Conservation (phyloP, 2,797 vertebrate species). For the Enteromius paludinosus region DNA sequence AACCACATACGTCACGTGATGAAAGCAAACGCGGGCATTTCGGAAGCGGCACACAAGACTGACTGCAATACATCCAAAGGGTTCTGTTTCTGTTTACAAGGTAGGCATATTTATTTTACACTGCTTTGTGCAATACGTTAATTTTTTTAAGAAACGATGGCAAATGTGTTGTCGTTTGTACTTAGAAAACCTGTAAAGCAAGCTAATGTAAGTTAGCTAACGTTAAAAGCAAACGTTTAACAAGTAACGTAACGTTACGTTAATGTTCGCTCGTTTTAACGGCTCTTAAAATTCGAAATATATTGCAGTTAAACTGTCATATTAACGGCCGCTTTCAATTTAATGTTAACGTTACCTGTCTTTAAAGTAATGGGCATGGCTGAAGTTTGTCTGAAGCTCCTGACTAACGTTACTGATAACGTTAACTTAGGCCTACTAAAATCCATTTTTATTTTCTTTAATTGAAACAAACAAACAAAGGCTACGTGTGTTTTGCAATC, state of each 20-base stretch:
- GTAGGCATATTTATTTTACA: background rate
- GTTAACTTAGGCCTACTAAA: background rate
- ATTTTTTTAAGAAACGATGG: background rate
- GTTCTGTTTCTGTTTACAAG: background rate
- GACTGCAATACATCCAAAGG: too few species aligned
- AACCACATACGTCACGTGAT: background rate
- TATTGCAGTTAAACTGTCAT: background rate
- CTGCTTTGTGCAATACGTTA: background rate
- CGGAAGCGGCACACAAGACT: background rate
- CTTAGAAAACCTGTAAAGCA: background rate
- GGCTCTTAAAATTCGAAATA: background rate
- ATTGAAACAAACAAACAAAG: too few species aligned
- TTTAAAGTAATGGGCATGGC: background rate
- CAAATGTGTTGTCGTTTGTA: background rate
- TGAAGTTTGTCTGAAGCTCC: background rate
- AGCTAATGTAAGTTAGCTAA: background rate
- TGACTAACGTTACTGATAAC: background rate
- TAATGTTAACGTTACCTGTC: background rate
- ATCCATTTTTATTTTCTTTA: background rate
- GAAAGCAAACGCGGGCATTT: constrained; percentile 37
- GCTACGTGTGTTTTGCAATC: background rate
- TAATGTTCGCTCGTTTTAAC: background rate
- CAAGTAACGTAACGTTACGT: background rate
- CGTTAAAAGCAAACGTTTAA: background rate
- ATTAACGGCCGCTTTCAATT: background rate